These are phyloP conservation scores for Porites australiensis DNA, from an alignment of 64 coral and sea anemone genomes.

Conservation along the genomic window DNA sequence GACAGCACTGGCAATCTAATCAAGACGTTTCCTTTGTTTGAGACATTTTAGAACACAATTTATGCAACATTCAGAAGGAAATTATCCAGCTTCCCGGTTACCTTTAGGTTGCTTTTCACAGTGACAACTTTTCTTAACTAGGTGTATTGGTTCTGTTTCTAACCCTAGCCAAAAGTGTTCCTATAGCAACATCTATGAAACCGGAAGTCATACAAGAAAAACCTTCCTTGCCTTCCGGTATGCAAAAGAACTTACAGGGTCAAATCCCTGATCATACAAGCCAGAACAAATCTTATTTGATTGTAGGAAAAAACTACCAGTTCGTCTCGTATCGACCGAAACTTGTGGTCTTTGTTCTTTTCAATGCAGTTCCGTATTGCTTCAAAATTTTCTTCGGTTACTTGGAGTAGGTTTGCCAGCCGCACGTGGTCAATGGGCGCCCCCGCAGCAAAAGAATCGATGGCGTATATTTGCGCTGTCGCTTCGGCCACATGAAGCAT, in stretches of 20 bases:
- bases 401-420: neutral
- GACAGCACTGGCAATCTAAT: too few relatives aligned
- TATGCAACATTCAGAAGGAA: too few relatives aligned
- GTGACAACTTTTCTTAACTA: too few relatives aligned
- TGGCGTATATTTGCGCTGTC: conserved; percentile 7
- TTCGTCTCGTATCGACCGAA: neutral
- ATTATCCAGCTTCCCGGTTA: too few relatives aligned
- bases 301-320: conserved; percentile 1
- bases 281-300: conserved; percentile 32
- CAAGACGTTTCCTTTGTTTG: too few relatives aligned
- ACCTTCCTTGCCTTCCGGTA: too few relatives aligned
- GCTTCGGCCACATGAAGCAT: neutral
- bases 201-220: too few relatives aligned
- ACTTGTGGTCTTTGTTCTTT: neutral
- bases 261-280: neutral
- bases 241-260: neutral
- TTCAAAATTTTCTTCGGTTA: neutral
- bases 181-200: too few relatives aligned
- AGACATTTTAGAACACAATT: too few relatives aligned
- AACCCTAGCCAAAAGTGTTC: too few relatives aligned
- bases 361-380: neutral
- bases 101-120: too few relatives aligned
- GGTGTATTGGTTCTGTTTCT: too few relatives aligned
- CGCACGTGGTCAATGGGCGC: neutral
- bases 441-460: neutral